These are phyloP conservation scores for Spodoptera frugiperda DNA, from an alignment of 1,140 invertebrate species.

Conservation along the genomic window DNA sequence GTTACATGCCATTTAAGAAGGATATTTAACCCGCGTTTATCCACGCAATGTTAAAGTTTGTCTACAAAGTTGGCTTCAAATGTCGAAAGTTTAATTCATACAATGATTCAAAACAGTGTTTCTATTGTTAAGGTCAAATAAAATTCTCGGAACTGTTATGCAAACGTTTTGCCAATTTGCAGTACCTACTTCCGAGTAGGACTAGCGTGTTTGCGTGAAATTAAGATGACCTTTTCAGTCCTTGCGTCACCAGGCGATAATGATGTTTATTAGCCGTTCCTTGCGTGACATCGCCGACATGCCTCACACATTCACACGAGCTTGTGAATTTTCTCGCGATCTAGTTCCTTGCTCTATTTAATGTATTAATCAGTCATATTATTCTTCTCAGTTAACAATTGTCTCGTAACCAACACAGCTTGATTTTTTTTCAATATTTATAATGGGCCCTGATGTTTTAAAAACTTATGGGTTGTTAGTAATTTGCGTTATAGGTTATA, in stretches of 20 bases:
- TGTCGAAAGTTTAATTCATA: not conserved
- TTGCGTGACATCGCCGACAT: conserved; percentile 51
- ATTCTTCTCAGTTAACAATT: conserved; percentile 15
- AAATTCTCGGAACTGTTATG: conserved; percentile 45
- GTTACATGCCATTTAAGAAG: not conserved
- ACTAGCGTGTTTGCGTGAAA: conserved; percentile 43
- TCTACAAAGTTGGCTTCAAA: not conserved
- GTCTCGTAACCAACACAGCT: too few relatives aligned
- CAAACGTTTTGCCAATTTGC: conserved; percentile 57
- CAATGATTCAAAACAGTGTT: conserved; percentile 27
- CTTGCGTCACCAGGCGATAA: conserved; percentile 57
- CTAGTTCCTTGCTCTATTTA: conserved; percentile 52
- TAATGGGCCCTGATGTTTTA: not conserved
- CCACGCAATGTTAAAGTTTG: not conserved
- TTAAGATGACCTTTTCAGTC: conserved; percentile 46
- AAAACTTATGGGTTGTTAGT: not conserved
- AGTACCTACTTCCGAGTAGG: conserved; percentile 39
- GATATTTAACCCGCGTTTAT: not conserved
- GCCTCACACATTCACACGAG: conserved; percentile 57
- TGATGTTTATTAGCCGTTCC: conserved; percentile 57
- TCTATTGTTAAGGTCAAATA: conserved; percentile 35
- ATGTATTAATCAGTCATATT: conserved; percentile 7
- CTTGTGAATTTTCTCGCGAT: conserved; percentile 59
- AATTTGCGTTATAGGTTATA: not conserved
- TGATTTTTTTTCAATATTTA: conserved; percentile 3